Evolutionary conservation across 2,888 invertebrate species (phyloP).

Genomic region (Heliconius charithonia): DNA sequence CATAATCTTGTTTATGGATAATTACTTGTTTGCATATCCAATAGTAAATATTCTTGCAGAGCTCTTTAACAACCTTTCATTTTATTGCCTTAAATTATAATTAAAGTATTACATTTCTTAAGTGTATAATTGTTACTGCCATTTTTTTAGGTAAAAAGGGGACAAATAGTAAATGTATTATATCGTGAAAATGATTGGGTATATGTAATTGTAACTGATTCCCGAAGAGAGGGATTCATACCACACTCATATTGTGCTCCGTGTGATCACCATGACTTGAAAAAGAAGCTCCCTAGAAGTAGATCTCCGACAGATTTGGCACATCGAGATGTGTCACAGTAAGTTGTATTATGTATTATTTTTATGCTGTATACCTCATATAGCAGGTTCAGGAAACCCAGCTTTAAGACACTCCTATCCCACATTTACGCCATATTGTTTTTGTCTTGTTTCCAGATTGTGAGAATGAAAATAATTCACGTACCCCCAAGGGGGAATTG

Average conservation of each 20-base stretch:
- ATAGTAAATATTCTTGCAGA: too few species aligned
- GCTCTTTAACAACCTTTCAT: too few species aligned
- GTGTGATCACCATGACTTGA: slow-evolving; percentile 92
- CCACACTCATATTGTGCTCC: slow-evolving; percentile 97
- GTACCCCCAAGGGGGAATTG: not conserved
- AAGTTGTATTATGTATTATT: slow-evolving; percentile 51
- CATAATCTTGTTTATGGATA: not conserved
- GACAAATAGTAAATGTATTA: slow-evolving; percentile 96
- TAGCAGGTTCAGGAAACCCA: too few species aligned
- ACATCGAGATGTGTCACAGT: slow-evolving; percentile 85
- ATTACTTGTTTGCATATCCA: not conserved
- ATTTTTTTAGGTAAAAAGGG: slow-evolving; percentile 87
- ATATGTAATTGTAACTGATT: slow-evolving; percentile 95
- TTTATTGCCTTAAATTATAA: too few species aligned
- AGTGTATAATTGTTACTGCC: not conserved
- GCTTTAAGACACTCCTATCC: too few species aligned
- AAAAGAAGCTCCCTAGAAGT: slow-evolving; percentile 93
- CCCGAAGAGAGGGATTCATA: slow-evolving; percentile 96
- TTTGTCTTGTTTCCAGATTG: not conserved
- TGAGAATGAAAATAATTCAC: not conserved
- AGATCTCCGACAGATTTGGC: slow-evolving; percentile 82
- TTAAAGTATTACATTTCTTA: too few species aligned
- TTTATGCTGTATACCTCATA: not conserved
- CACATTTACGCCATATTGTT: not conserved
- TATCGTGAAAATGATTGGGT: slow-evolving; percentile 99